Evolutionary conservation across 2,888 invertebrate genomes (phyloP).

Genomic region (Allacma fusca): DNA sequence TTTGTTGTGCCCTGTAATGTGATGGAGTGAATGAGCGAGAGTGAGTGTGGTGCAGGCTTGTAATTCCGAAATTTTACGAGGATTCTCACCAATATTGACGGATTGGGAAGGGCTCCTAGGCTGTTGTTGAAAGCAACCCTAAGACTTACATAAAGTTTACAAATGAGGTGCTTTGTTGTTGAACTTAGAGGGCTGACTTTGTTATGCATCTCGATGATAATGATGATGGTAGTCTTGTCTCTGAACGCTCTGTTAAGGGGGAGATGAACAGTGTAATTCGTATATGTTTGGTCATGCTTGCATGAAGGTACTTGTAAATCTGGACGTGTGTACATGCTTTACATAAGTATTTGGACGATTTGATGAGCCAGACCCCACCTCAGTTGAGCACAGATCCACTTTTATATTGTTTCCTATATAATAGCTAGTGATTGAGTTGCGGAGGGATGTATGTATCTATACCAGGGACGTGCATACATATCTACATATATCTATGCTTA

Average conservation of each 20-base stretch:
- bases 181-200: slow-evolving; percentile 14
- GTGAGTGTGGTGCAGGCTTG: background rate
- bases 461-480: too few relatives aligned
- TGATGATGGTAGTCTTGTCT: background rate
- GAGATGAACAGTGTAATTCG: slow-evolving; percentile 22
- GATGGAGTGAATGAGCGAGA: background rate
- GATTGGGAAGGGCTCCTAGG: slow-evolving; percentile 27
- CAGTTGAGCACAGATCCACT: slow-evolving; percentile 17
- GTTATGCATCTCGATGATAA: background rate
- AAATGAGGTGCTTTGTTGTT: slow-evolving; percentile 37
- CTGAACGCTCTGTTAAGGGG: background rate
- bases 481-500: too few relatives aligned
- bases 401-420: slow-evolving; percentile 22
- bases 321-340: slow-evolving; percentile 26
- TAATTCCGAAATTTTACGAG: slow-evolving; percentile 25
- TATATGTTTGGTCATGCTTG: slow-evolving; percentile 12
- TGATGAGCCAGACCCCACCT: slow-evolving; percentile 37
- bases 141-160: slow-evolving; percentile 17
- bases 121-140: slow-evolving; percentile 22
- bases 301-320: slow-evolving; percentile 28
- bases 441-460: background rate
- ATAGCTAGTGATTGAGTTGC: slow-evolving; percentile 17
- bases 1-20: background rate
- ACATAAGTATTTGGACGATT: slow-evolving; percentile 32
- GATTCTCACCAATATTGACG: slow-evolving; percentile 36